Evolutionary conservation across 1,140 invertebrate genomes (phyloP).

Genomic region (Dendrolimus punctatus): DNA sequence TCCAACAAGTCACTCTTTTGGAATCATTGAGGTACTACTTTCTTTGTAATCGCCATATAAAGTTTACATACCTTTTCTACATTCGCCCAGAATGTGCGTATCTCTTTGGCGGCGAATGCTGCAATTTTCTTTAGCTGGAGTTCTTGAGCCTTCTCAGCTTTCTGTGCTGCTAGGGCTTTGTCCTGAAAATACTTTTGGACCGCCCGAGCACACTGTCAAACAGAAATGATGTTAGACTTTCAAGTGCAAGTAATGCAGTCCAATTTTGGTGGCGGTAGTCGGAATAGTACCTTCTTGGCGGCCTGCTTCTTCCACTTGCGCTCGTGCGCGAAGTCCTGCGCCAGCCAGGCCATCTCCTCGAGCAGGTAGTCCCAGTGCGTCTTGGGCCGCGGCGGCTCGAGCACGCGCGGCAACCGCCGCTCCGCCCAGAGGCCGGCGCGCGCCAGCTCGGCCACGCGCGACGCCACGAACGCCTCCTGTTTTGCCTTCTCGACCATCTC

Average conservation of each 20-base stretch:
- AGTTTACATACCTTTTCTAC: constrained; percentile 84
- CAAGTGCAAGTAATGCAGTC: too few species aligned
- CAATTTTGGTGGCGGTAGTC: background rate
- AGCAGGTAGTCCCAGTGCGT: constrained; percentile 99
- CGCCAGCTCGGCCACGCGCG: constrained; percentile 90
- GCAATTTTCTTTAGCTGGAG: constrained; percentile 90
- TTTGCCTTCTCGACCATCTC: constrained; percentile 73
- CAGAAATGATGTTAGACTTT: background rate
- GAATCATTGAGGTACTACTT: background rate
- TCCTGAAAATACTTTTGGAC: constrained; percentile 97
- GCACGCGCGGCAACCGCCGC: constrained; percentile 91
- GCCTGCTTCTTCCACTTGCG: constrained; percentile 97
- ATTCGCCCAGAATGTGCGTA: constrained; percentile 96
- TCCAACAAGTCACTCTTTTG: too few species aligned
- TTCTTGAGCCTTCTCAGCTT: constrained; percentile 94
- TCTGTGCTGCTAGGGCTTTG: constrained; percentile 89
- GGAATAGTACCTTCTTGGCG: constrained; percentile 87
- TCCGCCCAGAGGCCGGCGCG: constrained; percentile 95
- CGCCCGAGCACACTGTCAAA: constrained; percentile 82
- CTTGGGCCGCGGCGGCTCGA: constrained; percentile 91
- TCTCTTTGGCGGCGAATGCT: constrained; percentile 91
- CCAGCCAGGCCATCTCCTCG: constrained; percentile 99
- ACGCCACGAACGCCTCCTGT: constrained; percentile 95
- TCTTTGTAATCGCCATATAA: background rate
- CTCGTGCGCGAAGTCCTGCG: constrained; percentile 97